Conservation (phyloP, 2,113 vertebrate species). For the Grammatotria lemairii region DNA sequence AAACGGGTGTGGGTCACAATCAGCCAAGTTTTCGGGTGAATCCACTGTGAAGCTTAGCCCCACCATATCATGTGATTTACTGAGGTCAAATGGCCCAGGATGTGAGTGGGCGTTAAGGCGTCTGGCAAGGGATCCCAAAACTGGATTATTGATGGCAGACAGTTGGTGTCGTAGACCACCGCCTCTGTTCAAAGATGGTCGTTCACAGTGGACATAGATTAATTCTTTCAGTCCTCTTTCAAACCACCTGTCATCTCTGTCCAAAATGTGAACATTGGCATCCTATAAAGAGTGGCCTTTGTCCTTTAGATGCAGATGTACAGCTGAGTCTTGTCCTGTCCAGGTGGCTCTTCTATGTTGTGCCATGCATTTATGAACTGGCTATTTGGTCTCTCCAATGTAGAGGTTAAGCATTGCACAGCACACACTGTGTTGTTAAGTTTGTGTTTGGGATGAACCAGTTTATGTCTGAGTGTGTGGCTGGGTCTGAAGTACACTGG, state of each 20-base stretch:
- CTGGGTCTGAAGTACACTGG: not conserved
- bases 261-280: too few species aligned
- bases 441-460: not conserved
- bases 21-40: not conserved
- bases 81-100: not conserved
- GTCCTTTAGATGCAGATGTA: too few species aligned
- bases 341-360: too few species aligned
- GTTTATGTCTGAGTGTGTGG: not conserved
- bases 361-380: not conserved
- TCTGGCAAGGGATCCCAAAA: too few species aligned
- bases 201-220: too few species aligned
- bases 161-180: too few species aligned
- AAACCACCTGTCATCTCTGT: too few species aligned
- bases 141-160: too few species aligned
- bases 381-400: not conserved
- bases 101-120: not conserved
- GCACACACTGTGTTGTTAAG: not conserved
- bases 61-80: not conserved
- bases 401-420: not conserved
- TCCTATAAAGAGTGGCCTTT: too few species aligned
- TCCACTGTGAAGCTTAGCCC: not conserved
- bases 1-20: not conserved
- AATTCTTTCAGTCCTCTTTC: too few species aligned
- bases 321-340: too few species aligned
- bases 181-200: too few species aligned